Conservation (phyloP, 37 sponge, comb jelly and placozoan genomes). For the Geodia barretti region DNA sequence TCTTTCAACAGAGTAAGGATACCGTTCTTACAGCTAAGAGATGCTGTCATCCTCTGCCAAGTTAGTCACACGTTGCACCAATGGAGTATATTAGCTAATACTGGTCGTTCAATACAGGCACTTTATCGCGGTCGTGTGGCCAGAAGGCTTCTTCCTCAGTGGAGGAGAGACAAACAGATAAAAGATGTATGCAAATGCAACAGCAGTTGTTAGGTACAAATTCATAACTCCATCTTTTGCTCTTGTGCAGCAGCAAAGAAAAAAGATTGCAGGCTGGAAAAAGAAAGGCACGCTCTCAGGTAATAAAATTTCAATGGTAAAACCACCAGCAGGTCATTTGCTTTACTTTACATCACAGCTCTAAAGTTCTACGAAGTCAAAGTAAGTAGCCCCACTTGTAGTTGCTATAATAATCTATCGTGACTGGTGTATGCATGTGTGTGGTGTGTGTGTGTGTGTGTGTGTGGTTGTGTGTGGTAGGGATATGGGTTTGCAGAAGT, state of each 20-base stretch:
- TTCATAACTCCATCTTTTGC: neutral
- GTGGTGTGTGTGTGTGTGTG: neutral
- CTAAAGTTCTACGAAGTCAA: conserved; percentile 86
- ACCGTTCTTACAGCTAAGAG: conserved; percentile 48
- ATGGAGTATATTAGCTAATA: neutral
- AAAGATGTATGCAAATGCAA: conserved; percentile 50
- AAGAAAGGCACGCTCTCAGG: conserved; percentile 72
- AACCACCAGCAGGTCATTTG: neutral
- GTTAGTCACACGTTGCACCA: conserved; percentile 20
- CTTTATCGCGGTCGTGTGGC: conserved; percentile 48
- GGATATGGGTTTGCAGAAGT: conserved; percentile 88
- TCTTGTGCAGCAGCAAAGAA: conserved; percentile 54
- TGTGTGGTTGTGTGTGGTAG: conserved; percentile 13
- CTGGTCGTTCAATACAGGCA: conserved; percentile 20
- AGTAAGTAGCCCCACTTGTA: conserved; percentile 34
- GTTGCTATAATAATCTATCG: too few relatives aligned
- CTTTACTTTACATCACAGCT: conserved; percentile 35
- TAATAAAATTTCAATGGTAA: conserved; percentile 4
- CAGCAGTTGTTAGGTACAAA: neutral
- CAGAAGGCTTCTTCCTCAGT: conserved; percentile 54
- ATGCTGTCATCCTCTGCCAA: conserved; percentile 47
- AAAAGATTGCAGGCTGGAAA: conserved; percentile 57
- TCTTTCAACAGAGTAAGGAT: conserved; percentile 48
- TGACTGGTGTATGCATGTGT: too few relatives aligned
- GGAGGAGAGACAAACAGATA: conserved; percentile 54